Percentiles rank a stretch among this genome's conserved stretches.
phyloP scores from a whole-genome alignment of 2,113 vertebrate species.

The Thomomys bottae region DNA sequence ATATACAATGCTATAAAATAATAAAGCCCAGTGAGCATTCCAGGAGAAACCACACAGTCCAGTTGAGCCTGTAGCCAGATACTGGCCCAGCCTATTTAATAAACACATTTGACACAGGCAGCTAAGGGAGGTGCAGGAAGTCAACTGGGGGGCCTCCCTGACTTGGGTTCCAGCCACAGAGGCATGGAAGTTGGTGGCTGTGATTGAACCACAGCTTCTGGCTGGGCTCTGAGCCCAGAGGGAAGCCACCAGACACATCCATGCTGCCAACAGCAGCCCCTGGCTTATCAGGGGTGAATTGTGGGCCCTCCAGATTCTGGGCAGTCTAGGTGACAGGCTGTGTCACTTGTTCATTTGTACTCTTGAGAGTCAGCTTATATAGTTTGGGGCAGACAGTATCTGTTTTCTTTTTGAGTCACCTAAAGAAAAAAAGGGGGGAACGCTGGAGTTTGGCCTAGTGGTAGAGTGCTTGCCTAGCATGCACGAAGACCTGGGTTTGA shows the following conservation, averaged over 20 bases:
- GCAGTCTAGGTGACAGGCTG: background rate
- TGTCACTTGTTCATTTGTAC: background rate
- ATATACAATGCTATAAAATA: conserved; percentile 6
- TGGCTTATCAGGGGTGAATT: background rate
- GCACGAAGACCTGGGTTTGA: no score
- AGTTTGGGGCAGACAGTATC: background rate
- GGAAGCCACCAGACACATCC: background rate
- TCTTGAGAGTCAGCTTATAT: background rate
- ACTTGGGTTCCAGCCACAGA: background rate
- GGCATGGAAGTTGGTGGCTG: background rate
- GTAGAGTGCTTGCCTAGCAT: no score
- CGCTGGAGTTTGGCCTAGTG: no score
- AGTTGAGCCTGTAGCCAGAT: no score
- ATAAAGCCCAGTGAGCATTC: background rate
- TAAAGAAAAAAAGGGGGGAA: background rate
- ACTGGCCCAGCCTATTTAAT: background rate
- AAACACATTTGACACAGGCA: background rate
- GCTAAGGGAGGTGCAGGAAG: conserved; percentile 40
- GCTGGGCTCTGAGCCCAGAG: background rate
- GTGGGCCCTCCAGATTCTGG: background rate
- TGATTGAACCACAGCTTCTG: background rate
- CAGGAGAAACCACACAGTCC: conserved; percentile 11
- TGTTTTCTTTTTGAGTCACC: background rate
- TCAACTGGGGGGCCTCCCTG: background rate
- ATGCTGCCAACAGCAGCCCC: background rate